phyloP scores from a whole-genome alignment of 30 jellyfish, hydroid and myxozoan genomes.

The Rhopilema esculentum region DNA sequence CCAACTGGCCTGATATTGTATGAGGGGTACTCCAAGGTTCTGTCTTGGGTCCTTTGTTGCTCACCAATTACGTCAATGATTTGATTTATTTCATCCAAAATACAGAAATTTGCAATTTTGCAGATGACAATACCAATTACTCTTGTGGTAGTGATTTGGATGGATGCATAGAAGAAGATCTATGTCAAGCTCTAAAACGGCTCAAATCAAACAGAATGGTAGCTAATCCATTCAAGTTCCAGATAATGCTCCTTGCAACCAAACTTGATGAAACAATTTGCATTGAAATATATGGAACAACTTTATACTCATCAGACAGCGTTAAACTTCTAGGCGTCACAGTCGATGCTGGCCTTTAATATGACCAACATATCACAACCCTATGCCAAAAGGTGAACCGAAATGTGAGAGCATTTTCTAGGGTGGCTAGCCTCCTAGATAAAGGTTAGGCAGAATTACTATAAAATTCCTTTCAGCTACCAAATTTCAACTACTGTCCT shows the following conservation, averaged over 20 bases:
- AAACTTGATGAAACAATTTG: not conserved
- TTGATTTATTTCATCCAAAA: too few species aligned
- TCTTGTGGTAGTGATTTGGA: too few species aligned
- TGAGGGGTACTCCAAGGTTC: too few species aligned
- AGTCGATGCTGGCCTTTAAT: slow-evolving; percentile 4
- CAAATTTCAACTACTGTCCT: slow-evolving; percentile 24
- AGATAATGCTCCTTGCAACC: slow-evolving; percentile 14
- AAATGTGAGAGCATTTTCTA: too few species aligned
- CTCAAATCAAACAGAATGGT: too few species aligned
- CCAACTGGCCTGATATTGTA: too few species aligned
- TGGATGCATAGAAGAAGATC: too few species aligned
- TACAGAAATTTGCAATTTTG: too few species aligned
- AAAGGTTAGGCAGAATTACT: not conserved
- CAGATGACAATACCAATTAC: too few species aligned
- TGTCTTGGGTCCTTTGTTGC: too few species aligned
- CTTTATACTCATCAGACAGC: not conserved
- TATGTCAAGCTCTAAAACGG: not conserved
- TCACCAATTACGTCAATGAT: too few species aligned
- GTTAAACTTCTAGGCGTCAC: slow-evolving; percentile 18
- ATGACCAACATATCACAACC: slow-evolving; percentile 1
- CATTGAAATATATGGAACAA: not conserved
- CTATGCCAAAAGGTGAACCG: not conserved
- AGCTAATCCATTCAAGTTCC: not conserved
- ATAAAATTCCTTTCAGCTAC: slow-evolving; percentile 17
- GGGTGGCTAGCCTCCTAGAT: slow-evolving; percentile 13